Evolutionary conservation across 2,113 vertebrate species (phyloP), one percentile per base, ranked within the genome.

Genomic region (Oreochromis niloticus): DNA sequence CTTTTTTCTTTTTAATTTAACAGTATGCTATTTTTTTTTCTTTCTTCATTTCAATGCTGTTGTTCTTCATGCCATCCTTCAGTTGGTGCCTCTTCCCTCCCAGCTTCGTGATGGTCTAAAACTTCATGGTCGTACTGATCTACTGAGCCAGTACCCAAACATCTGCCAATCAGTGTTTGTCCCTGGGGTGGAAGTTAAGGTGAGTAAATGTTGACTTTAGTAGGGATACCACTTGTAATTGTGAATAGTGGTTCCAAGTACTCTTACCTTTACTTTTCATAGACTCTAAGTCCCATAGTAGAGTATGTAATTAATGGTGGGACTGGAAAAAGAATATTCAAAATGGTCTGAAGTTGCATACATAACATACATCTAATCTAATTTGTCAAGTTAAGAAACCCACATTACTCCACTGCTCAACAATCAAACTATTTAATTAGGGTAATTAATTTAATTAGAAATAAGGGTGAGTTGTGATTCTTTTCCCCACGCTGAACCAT

Each of bases 1-100:
- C n/a, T n/a, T 17, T 57, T 59, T 16, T 30, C 13, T 59, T 9
- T 59, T 59, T 59, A 30, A 59, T 59, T 59, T 59, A 59, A 59
- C 14, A 17, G 56, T 30, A 59, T 59, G 56, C 27, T 0, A 1
- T 0, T 1, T 16, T 1, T 1, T 32, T 59, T 57, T 57, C 27
- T 59, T 59, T 59, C 27, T 59, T 4, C 27, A 32, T 59, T 59
- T 59, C 27, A 32, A 16, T 59, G 16, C 56, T 17, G 7, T 59
- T 59, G 14, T 59, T 32, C 56, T 59, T 59, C 14, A 59, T 59
- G 27, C 56, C 27, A 0, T 59, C 27, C 56, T 59, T 59, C 7
- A 30, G 56, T 59, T 17, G 56, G 56, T 59, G 56, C 27, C 27
- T 59, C 56, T 32, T 59, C 27, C 13, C 56, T 16, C 24, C 56